Conservation (phyloP, 2,888 invertebrate genomes). For the Leptopilina syphax region DNA sequence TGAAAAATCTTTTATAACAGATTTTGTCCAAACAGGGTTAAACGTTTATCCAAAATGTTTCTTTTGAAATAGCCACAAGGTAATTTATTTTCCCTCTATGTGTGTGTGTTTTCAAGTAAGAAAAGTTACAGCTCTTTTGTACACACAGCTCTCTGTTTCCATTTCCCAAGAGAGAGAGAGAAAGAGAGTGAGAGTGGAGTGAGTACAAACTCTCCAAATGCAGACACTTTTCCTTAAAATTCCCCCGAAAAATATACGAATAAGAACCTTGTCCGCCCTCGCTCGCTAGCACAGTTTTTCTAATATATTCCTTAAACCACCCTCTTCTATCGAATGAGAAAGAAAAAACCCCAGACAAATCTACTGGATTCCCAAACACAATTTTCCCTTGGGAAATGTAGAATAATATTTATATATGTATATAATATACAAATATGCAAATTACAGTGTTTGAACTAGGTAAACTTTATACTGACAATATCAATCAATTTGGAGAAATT, state of each 20-base stretch:
- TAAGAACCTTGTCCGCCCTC: conserved; percentile 59
- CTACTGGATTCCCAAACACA: conserved; percentile 32
- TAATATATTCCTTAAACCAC: conserved; percentile 66
- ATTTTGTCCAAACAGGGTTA: conserved; percentile 61
- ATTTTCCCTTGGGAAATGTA: conserved; percentile 65
- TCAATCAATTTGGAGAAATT: too few species aligned
- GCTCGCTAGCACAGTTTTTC: conserved; percentile 55
- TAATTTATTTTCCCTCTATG: conserved; percentile 62
- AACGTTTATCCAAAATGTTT: conserved; percentile 62
- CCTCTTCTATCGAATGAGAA: conserved; percentile 45
- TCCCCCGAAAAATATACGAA: conserved; percentile 54
- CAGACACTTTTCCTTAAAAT: conserved; percentile 61
- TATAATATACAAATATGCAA: too few species aligned
- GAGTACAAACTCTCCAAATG: conserved; percentile 41
- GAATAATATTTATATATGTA: conserved; percentile 64
- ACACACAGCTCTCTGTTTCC: conserved; percentile 51
- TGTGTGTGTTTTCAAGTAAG: conserved; percentile 52
- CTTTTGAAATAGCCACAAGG: conserved; percentile 58
- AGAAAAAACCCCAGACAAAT: conserved; percentile 46
- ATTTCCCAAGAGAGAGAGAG: conserved; percentile 61
- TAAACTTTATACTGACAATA: too few species aligned
- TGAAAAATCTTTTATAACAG: conserved; percentile 40
- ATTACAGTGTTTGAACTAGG: too few species aligned
- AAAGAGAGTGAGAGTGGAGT: conserved; percentile 33
- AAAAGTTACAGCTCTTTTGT: conserved; percentile 58